Evolutionary conservation across 2,797 vertebrate genomes (phyloP).

Genomic region (Corythornis leucogaster): DNA sequence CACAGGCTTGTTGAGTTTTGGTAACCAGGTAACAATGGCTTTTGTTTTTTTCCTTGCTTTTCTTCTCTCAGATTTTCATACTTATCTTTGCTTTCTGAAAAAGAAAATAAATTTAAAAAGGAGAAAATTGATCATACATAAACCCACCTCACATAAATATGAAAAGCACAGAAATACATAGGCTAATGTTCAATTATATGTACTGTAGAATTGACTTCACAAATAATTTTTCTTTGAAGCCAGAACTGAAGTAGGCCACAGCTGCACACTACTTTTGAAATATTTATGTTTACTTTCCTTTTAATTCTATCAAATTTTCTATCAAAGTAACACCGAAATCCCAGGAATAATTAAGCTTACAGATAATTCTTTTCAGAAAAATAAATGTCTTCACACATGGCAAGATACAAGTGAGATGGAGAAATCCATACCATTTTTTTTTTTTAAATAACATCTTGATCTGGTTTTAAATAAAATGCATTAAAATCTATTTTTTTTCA

Average conservation of each 20-base stretch:
- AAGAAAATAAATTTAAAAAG: constrained; percentile 21
- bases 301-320: neutral
- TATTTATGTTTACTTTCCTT: neutral
- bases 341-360: neutral
- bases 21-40: constrained; percentile 16
- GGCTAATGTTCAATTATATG: neutral
- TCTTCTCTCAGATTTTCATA: constrained; percentile 89
- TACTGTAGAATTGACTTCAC: neutral
- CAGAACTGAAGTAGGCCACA: neutral
- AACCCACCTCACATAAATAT: neutral
- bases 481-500: neutral
- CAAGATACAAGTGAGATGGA: neutral
- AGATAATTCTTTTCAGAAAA: neutral
- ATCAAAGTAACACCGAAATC: neutral
- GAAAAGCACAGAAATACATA: neutral
- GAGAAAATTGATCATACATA: neutral
- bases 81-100: constrained; percentile 96
- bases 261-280: neutral
- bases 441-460: neutral
- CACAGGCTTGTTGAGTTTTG: constrained; percentile 41
- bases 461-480: neutral
- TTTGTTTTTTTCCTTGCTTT: neutral
- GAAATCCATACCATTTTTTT: neutral
- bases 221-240: neutral
- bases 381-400: neutral